Evolutionary conservation across 1,140 invertebrate genomes (phyloP), one percentile per base, ranked within the genome.

Genomic region (Lysiphlebus fabarum): DNA sequence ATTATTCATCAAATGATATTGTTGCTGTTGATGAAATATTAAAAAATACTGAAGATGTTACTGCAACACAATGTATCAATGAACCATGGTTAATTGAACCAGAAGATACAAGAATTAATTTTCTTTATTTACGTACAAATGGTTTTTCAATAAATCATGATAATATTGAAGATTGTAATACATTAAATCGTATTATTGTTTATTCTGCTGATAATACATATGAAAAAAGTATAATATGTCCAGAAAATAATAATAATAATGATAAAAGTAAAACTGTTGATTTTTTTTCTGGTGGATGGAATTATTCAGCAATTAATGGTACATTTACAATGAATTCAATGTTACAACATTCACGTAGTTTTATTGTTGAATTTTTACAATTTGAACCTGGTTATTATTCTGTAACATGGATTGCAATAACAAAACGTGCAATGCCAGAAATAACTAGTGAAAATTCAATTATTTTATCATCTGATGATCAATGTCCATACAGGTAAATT

Each of bases 21-120:
- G 73, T 74, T 7, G 71, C 76, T 12, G 68, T 80, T 11, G 74
- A 77, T 53, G 72, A 81, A 64, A 66, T 73, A 6, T 50, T 79
- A 40, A 65, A 68, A 33, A 72, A 81, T 48, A 67, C 70, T 37
- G 69, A 77, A 55, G 71, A 76, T 50, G 45, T 80, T 57, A 77
- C 74, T 11, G 77, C 80, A 14, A 81, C 77, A 1, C 78, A 78
- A 12, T 90, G 88, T 69, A 81, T 86, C n/a, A 85, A 87, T 66
- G 86, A 88, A 68, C 88, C 89, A 0, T 91, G 88, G 88, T 72
- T 90, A 0, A 88, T 91, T 56, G 88, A 90, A 69, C 88, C 88
- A 1, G 86, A 87, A 63, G 85, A 88, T 62, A 72, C 84, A 7
- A 80, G 84, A 58, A 85, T 85, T 44, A 85, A 89, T 72, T 90